Base-by-base conservation (phyloP, 2,797 vertebrate species). In the Fringilla coelebs region DNA sequence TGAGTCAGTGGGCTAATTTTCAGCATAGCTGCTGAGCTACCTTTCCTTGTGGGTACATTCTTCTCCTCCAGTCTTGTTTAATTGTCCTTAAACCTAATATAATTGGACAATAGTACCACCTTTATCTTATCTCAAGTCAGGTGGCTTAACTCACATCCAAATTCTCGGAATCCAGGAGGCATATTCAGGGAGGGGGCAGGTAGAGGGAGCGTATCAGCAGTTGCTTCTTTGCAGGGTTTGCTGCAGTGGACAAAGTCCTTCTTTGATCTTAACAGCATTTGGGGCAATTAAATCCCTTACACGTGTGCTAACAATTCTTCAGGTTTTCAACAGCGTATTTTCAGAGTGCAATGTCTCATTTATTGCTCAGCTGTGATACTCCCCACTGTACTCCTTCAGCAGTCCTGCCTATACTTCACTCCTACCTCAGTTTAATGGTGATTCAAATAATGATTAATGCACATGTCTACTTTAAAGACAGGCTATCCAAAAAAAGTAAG, bases 121-220 rank as follows among this genome's bases (percentile, higher is more conserved):
- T 55, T 41, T 70, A 31, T 41, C 17, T 31, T 34, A 48, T 54
- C 25, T 48, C 17, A 34, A 41, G 17, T 46, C 29, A 46, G 7
- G 19, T 29, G 55, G 20, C 21, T 86, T 41, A 77, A 48, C 7
- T 63, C 20, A 34, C 21, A 48, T 70, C 21, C 34, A 48, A 55
- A 55, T 26, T 62, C 25, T n/a, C 0, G 0, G 34, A 77, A 55
- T 70, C 14, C 57, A 41, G 41, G 31, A 77, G 17, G 2, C 10
- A 18, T 26, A 36, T 28, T 48, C 31, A 26, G 41, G 25, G 7
- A 54, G 17, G 3, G 25, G 17, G 2, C 15, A 26, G 41, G 4
- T 12, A 34, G 31, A 86, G 21, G 14, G 25, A 54, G 31, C 14
- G 62, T 31, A 48, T 18, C 12, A 55, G 20, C 26, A 34, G 9